A percentile compares a stretch with the other conserved stretches of the same genome.
These are phyloP conservation scores for Anguilla anguilla DNA, from an alignment of 2,797 vertebrate species.

Conservation along the genomic window DNA sequence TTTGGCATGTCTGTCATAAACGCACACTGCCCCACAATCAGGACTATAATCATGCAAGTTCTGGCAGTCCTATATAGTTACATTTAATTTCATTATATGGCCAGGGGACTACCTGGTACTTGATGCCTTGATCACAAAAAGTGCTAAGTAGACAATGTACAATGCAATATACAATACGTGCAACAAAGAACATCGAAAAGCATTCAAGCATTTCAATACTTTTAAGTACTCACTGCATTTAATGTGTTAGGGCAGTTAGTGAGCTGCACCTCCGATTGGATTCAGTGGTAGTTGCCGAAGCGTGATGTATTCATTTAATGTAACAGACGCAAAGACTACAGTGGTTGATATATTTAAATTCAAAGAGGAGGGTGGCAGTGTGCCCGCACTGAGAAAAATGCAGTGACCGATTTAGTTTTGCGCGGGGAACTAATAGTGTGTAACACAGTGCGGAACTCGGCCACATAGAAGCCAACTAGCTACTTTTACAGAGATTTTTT, in stretches of 20 bases:
- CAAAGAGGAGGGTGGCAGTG: neutral
- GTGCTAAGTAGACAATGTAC: neutral
- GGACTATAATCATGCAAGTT: neutral
- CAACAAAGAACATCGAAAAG: neutral
- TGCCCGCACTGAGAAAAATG: neutral
- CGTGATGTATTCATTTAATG: neutral
- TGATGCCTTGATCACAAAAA: neutral
- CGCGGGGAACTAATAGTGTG: constrained; percentile 65
- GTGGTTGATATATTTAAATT: neutral
- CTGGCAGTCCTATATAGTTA: neutral
- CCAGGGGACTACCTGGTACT: neutral
- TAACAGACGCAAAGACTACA: neutral
- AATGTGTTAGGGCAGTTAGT: neutral
- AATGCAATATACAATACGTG: neutral
- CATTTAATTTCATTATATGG: neutral
- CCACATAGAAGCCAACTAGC: constrained; percentile 10
- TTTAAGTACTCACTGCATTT: neutral
- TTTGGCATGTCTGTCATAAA: neutral
- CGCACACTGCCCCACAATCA: neutral
- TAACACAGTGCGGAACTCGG: constrained; percentile 71
- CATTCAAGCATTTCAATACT: neutral
- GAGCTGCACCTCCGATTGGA: neutral
- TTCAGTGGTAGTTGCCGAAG: neutral
- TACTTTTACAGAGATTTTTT: constrained; percentile 21
- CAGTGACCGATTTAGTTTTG: constrained; percentile 5